phyloP scores from a whole-genome alignment of 2,797 vertebrate genomes.

The Sebastes elongatus region DNA sequence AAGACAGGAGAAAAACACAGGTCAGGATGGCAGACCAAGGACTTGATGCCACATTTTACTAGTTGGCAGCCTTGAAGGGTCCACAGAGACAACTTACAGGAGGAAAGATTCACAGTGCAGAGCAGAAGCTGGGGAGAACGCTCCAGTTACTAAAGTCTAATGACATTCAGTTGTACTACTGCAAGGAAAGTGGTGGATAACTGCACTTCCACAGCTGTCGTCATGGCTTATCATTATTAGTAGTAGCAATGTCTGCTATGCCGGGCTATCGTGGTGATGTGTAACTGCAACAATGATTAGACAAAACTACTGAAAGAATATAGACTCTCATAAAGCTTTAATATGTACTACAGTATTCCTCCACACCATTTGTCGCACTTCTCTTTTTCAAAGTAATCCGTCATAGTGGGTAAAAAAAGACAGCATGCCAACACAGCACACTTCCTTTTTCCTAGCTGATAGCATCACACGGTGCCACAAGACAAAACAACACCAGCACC shows the following conservation, averaged over 20 bases:
- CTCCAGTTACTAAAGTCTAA: conserved; percentile 1
- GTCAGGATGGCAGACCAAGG: conserved; percentile 12
- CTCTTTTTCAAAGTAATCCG: conserved; percentile 23
- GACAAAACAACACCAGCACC: neutral
- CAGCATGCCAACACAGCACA: neutral
- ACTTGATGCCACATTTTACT: neutral
- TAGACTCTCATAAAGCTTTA: neutral
- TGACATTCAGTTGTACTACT: neutral
- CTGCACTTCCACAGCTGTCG: conserved; percentile 5
- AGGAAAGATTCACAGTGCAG: neutral
- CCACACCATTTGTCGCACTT: conserved; percentile 21
- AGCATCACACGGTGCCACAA: conserved; percentile 5
- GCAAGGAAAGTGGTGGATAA: neutral
- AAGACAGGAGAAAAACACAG: conserved; percentile 49
- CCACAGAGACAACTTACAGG: neutral
- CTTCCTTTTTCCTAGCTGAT: conserved; percentile 31
- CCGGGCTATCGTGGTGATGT: neutral
- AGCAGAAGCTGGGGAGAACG: conserved; percentile 3
- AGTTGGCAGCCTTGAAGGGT: neutral
- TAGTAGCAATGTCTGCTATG: neutral
- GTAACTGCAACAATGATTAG: neutral
- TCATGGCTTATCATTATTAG: neutral
- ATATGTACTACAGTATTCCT: neutral
- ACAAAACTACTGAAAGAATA: neutral
- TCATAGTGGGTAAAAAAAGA: conserved; percentile 23